These are phyloP conservation scores for Amphiprion clarkii DNA, from an alignment of 2,797 vertebrate species.

Conservation along the genomic window DNA sequence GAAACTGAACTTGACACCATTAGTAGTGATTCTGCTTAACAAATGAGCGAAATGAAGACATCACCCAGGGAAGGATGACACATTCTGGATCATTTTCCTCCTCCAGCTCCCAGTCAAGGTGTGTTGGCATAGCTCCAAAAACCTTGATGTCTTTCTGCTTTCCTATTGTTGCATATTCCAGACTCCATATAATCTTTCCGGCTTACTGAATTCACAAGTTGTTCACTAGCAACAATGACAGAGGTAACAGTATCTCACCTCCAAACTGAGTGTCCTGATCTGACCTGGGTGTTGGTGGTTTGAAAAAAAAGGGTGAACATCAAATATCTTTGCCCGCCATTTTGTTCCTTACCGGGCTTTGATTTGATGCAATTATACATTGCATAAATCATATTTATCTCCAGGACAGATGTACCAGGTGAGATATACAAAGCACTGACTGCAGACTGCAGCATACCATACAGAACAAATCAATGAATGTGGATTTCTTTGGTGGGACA, in stretches of 20 bases:
- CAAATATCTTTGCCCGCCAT: background rate
- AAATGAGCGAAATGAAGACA: conserved; percentile 6
- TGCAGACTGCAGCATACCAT: too few relatives aligned
- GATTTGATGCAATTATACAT: background rate
- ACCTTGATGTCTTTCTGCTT: conserved; percentile 12
- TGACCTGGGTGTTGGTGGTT: background rate
- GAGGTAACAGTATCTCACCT: background rate
- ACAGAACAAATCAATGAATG: too few relatives aligned
- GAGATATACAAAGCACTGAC: too few relatives aligned
- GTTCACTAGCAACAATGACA: conserved; percentile 21
- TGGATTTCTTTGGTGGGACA: too few relatives aligned
- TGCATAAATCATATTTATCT: background rate
- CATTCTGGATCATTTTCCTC: conserved; percentile 34
- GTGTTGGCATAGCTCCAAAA: background rate
- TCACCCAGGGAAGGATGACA: conserved; percentile 15
- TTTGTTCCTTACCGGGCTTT: background rate
- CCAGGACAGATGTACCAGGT: background rate
- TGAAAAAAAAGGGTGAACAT: too few relatives aligned
- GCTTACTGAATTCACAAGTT: background rate
- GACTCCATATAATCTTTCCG: conserved; percentile 26
- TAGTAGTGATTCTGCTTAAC: background rate
- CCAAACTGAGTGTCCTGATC: conserved; percentile 20
- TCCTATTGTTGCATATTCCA: conserved; percentile 15
- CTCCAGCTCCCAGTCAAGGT: background rate
- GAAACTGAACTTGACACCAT: too few relatives aligned